These are phyloP conservation scores for Peromyscus melanophrys DNA, from an alignment of 2,797 vertebrate species.

Conservation along the genomic window DNA sequence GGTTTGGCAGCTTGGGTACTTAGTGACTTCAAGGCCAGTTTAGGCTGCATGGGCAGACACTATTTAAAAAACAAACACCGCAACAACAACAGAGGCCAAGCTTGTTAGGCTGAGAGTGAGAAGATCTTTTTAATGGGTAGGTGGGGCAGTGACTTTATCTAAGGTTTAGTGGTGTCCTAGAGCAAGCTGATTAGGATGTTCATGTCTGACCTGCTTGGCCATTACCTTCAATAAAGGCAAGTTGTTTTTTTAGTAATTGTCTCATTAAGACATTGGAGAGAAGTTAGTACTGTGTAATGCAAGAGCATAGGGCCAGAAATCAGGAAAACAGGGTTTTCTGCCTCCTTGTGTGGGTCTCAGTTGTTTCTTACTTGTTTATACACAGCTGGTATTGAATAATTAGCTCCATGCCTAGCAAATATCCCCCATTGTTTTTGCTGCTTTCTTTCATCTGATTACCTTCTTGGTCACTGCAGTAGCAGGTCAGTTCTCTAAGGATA, in stretches of 20 bases:
- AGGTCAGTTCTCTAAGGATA: conserved; percentile 53
- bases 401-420: background rate
- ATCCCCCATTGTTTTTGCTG: background rate
- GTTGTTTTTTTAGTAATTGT: conserved; percentile 58
- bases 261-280: conserved; percentile 37
- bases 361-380: conserved; percentile 47
- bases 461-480: conserved; percentile 38
- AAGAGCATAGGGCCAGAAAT: conserved; percentile 18
- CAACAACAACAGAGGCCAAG: background rate
- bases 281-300: conserved; percentile 31
- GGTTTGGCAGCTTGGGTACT: background rate
- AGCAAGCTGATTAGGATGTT: conserved; percentile 36
- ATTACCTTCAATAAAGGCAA: conserved; percentile 55
- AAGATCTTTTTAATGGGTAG: conserved; percentile 46
- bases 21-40: background rate
- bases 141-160: background rate
- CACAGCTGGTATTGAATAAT: conserved; percentile 35
- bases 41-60: background rate
- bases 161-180: conserved; percentile 26
- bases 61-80: background rate
- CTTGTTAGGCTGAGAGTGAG: background rate
- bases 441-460: conserved; percentile 31
- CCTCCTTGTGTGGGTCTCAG: background rate
- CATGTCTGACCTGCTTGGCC: background rate
- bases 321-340: background rate